Evolutionary conservation across 2,888 invertebrate genomes (phyloP).

Genomic region (Drosophila neoperkinsi): DNA sequence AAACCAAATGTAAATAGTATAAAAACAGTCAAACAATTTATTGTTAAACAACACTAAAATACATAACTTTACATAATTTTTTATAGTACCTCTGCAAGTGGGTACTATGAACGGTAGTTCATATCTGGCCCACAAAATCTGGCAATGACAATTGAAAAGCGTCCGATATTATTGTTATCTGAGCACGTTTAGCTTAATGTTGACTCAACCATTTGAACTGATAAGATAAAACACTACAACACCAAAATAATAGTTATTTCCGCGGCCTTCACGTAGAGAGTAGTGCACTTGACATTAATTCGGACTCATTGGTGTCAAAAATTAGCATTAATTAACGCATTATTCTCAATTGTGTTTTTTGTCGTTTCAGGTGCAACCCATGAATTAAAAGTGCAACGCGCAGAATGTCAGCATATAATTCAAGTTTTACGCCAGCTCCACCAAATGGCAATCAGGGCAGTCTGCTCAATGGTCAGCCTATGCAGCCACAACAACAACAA

Average conservation of each 20-base stretch:
- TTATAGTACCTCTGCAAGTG: background rate
- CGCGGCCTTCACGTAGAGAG: constrained; percentile 27
- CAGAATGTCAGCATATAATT: constrained; percentile 70
- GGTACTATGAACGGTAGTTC: background rate
- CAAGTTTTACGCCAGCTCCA: constrained; percentile 55
- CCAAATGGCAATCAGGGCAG: constrained; percentile 53
- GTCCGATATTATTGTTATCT: constrained; percentile 33
- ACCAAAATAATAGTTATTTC: background rate
- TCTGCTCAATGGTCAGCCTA: constrained; percentile 71
- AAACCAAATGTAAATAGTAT: background rate
- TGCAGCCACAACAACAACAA: constrained; percentile 22
- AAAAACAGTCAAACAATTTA: background rate
- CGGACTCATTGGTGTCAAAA: background rate
- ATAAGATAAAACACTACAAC: constrained; percentile 47
- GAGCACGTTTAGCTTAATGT: constrained; percentile 43
- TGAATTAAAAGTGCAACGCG: constrained; percentile 50
- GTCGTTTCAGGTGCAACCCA: constrained; percentile 51
- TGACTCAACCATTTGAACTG: constrained; percentile 26
- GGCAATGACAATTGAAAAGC: constrained; percentile 18
- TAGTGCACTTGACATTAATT: constrained; percentile 11
- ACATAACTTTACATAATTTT: background rate
- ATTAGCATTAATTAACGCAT: constrained; percentile 22
- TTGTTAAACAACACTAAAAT: background rate
- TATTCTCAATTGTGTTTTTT: background rate
- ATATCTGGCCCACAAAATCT: constrained; percentile 4